Evolutionary conservation across 64 coral and sea anemone genomes (phyloP).

Genomic region (Astreopora myriophthalma): DNA sequence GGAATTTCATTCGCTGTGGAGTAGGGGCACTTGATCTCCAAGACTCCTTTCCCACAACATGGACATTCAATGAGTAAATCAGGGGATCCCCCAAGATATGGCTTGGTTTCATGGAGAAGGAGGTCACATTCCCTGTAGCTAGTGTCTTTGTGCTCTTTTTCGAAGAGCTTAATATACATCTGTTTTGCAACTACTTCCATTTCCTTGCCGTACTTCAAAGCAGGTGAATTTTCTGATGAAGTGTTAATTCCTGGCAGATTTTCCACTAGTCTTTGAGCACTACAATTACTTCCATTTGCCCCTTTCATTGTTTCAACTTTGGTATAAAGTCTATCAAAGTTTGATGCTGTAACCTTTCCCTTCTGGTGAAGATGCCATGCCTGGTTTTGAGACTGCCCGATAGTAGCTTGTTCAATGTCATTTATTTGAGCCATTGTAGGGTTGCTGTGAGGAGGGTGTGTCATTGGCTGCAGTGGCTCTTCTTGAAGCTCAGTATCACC

Average conservation of each 20-base stretch:
- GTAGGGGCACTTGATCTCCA: slow-evolving; percentile 45
- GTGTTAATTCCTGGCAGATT: background rate
- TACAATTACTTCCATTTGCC: background rate
- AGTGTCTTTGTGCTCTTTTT: slow-evolving; percentile 49
- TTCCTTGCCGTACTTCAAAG: slow-evolving; percentile 35
- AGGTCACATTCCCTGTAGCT: slow-evolving; percentile 58
- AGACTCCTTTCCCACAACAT: slow-evolving; percentile 62
- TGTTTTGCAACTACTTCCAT: slow-evolving; percentile 46
- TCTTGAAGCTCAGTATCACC: background rate
- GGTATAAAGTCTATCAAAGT: slow-evolving; percentile 61
- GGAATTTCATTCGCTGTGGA: slow-evolving; percentile 55
- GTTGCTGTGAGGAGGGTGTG: background rate
- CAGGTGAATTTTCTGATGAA: slow-evolving; percentile 40
- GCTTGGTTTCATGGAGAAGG: slow-evolving; percentile 36
- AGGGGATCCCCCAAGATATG: slow-evolving; percentile 35
- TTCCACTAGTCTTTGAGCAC: slow-evolving; percentile 35
- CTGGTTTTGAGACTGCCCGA: slow-evolving; percentile 42
- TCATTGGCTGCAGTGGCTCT: background rate
- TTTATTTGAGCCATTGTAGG: background rate
- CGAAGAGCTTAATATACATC: slow-evolving; percentile 28
- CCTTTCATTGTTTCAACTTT: slow-evolving; percentile 67
- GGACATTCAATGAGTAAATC: slow-evolving; percentile 54
- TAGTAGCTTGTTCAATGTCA: background rate
- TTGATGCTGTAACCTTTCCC: slow-evolving; percentile 67
- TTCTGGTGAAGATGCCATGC: slow-evolving; percentile 13